Base-by-base conservation (phyloP, 1,140 invertebrate genomes). In the Tribolium castaneum region DNA sequence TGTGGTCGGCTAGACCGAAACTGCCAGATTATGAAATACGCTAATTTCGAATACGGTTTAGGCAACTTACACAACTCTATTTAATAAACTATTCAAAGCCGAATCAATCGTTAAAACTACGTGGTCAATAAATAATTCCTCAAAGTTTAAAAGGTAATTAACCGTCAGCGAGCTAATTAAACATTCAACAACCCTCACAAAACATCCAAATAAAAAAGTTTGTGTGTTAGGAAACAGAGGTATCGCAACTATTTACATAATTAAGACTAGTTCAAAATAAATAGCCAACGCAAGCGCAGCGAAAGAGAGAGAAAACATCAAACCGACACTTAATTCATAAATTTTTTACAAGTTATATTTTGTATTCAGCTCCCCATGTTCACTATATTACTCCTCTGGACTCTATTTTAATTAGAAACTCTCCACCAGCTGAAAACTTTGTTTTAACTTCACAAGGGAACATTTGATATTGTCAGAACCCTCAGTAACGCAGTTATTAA, bases 341-440 rank as follows among this genome's bases (percentile, higher is more conserved):
- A 66, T 66, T 35, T 66, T 66, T 66, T 35, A 66, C 59, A 12
- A 66, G 14, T 66, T 66, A 34, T 66, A 66, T 66, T 66, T 35
- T 66, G 59, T 66, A 66, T 66, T 66, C 59, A 66, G 30, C 59
- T 66, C 59, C 59, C 59, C 59, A 35, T 66, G 59, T 66, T 66
- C 59, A 14, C n/a, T 66, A 66, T 35, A 66, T 66, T 35, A 14
- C 59, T 66, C 59, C 59, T 66, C 59, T 66, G 59, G 59, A 66
- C 59, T 66, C 59, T 66, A 66, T 66, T 66, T 66, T 66, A 66
- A 66, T 66, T 66, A 66, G 59, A 66, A 66, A n/a, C 34, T 66
- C 59, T 66, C 25, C 59, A 66, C 25, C 59, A 66, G 59, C 25
- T 66, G 59, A 39, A 66, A 66, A 66, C 59, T 66, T 66, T 66